These are phyloP conservation scores for Papilio demoleus DNA, from an alignment of 2,888 invertebrate species.

Conservation along the genomic window DNA sequence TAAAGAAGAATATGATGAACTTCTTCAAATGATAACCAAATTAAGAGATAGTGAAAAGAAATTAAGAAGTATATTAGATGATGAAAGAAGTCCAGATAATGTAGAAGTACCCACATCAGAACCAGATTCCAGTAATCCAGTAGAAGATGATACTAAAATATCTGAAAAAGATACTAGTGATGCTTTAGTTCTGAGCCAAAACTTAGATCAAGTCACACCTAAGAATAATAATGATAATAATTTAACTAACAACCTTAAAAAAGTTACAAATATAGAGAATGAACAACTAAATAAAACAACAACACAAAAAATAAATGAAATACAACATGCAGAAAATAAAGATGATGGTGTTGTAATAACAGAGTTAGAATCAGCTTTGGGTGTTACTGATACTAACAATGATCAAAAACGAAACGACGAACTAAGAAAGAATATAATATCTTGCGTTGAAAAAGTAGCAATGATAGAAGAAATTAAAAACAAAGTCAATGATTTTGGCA, in stretches of 20 bases:
- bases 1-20: conserved; percentile 83
- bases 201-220: conserved; percentile 53
- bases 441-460: conserved; percentile 77
- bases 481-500: conserved; percentile 60
- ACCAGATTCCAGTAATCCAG: conserved; percentile 43
- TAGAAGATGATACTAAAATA: conserved; percentile 47
- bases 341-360: conserved; percentile 51
- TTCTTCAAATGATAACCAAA: conserved; percentile 86
- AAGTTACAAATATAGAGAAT: conserved; percentile 77
- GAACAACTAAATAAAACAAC: conserved; percentile 75
- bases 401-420: conserved; percentile 68
- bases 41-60: conserved; percentile 88
- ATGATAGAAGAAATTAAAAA: conserved; percentile 75
- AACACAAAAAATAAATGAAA: conserved; percentile 51
- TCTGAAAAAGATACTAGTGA: conserved; percentile 48
- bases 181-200: conserved; percentile 44
- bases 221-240: conserved; percentile 59
- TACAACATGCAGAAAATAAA: conserved; percentile 44
- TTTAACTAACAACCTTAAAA: conserved; percentile 67
- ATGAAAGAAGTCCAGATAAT: conserved; percentile 66
- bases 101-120: conserved; percentile 67
- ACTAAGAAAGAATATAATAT: conserved; percentile 72
- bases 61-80: conserved; percentile 81
- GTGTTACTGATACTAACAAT: conserved; percentile 53
- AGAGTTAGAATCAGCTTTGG: conserved; percentile 55